phyloP scores from a whole-genome alignment of 2,113 vertebrate genomes.

The Antechinus flavipes region DNA sequence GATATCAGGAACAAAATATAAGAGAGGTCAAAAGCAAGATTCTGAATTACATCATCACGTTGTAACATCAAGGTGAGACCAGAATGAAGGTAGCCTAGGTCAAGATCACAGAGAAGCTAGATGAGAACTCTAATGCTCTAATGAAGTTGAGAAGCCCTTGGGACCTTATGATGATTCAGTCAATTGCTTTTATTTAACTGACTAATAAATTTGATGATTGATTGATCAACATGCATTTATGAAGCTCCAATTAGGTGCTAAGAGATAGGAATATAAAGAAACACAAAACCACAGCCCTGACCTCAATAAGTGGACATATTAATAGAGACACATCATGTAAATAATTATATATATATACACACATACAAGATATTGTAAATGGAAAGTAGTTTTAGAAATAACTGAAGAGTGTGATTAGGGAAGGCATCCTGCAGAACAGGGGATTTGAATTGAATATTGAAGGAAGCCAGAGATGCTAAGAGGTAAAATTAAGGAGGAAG shows the following conservation, averaged over 20 bases:
- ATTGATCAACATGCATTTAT: not conserved
- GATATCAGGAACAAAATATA: not conserved
- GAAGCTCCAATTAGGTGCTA: not conserved
- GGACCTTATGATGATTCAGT: not conserved
- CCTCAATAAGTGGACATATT: not conserved
- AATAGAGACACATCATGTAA: not conserved
- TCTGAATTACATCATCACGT: not conserved
- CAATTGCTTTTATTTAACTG: not conserved
- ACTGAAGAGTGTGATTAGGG: not conserved
- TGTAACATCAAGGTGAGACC: not conserved
- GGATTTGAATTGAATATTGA: not conserved
- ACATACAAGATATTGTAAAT: not conserved
- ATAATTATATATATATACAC: not conserved
- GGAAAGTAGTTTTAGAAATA: not conserved
- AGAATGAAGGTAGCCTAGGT: not conserved
- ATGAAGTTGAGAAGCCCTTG: not conserved
- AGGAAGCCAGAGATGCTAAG: not conserved
- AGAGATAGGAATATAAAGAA: not conserved
- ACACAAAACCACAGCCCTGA: not conserved
- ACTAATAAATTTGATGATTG: no score
- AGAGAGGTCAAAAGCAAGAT: not conserved
- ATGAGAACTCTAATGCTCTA: not conserved
- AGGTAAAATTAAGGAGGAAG: not conserved
- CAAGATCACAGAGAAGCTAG: not conserved
- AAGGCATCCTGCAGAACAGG: not conserved